Percentiles rank a stretch among this genome's conserved stretches.
These are phyloP conservation scores for Heliconius cydno DNA, from an alignment of 2,888 invertebrate genomes.

Conservation along the genomic window DNA sequence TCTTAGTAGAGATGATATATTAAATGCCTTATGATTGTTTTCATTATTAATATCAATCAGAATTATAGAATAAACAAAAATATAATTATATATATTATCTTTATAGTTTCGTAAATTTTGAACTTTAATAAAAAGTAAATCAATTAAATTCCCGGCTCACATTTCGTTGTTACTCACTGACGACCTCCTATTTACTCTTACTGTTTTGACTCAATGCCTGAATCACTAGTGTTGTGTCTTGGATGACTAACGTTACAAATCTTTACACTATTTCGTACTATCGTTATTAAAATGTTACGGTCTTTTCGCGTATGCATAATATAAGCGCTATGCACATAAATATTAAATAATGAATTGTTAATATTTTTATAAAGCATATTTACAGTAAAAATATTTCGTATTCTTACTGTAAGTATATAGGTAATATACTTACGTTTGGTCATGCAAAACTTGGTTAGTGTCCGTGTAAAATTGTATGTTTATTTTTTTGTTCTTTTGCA, in stretches of 20 bases:
- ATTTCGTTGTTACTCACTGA: conserved; percentile 62
- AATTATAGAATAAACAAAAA: background rate
- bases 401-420: conserved; percentile 15
- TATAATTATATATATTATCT: background rate
- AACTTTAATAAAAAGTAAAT: conserved; percentile 42
- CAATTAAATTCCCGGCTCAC: conserved; percentile 49
- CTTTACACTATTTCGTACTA: conserved; percentile 50
- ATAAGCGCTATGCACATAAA: background rate
- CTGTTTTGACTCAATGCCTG: conserved; percentile 74
- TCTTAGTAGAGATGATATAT: conserved; percentile 17
- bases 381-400: background rate
- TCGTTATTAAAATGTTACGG: conserved; percentile 46
- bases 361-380: background rate
- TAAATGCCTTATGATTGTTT: background rate
- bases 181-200: conserved; percentile 62
- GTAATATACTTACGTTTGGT: conserved; percentile 27
- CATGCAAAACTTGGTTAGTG: conserved; percentile 57
- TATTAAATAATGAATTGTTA: background rate
- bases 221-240: conserved; percentile 71
- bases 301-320: conserved; percentile 29
- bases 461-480: conserved; percentile 63
- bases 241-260: conserved; percentile 68
- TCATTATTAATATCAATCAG: background rate
- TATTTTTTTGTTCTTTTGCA: conserved; percentile 58
- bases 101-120: conserved; percentile 10